A percentile compares a stretch with the other conserved stretches of the same genome.
Evolutionary conservation across 2,113 vertebrate genomes (phyloP).

Genomic region (Mustela lutreola): DNA sequence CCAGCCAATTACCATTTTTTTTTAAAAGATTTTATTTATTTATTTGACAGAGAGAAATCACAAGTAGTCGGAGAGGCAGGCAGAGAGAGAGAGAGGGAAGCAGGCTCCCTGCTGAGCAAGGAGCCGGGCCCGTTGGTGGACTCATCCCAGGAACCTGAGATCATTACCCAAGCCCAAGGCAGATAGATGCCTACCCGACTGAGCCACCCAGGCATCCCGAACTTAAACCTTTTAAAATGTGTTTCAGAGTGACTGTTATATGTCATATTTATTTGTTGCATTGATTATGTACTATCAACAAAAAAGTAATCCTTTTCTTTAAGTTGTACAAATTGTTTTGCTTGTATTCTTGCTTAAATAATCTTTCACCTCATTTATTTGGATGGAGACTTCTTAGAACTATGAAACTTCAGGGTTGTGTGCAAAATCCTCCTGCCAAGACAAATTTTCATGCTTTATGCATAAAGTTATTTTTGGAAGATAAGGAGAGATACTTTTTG

Average conservation of each 20-base stretch:
- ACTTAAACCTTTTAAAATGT: background rate
- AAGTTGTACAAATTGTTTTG: background rate
- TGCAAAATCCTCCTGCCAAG: background rate
- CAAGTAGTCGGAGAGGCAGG: too few species aligned
- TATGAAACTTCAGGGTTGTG: background rate
- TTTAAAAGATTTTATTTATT: too few species aligned
- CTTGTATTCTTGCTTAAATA: slow-evolving; percentile 15
- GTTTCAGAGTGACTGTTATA: background rate
- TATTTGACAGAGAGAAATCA: too few species aligned
- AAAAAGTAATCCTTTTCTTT: background rate
- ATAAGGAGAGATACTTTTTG: slow-evolving; percentile 10
- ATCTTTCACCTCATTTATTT: slow-evolving; percentile 47
- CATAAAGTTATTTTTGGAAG: slow-evolving; percentile 10
- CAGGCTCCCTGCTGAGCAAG: background rate
- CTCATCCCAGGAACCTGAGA: background rate
- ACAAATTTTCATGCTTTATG: background rate
- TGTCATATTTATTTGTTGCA: background rate
- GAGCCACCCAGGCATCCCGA: background rate
- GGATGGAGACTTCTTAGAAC: background rate
- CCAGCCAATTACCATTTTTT: background rate
- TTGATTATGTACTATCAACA: background rate
- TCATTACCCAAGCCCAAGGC: background rate
- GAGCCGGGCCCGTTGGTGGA: fast-evolving
- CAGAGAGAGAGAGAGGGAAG: background rate
- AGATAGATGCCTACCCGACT: background rate